Evolutionary conservation across 2,113 vertebrate species (phyloP), one percentile per base, ranked within the genome.

Genomic region (Tyrannus savana): DNA sequence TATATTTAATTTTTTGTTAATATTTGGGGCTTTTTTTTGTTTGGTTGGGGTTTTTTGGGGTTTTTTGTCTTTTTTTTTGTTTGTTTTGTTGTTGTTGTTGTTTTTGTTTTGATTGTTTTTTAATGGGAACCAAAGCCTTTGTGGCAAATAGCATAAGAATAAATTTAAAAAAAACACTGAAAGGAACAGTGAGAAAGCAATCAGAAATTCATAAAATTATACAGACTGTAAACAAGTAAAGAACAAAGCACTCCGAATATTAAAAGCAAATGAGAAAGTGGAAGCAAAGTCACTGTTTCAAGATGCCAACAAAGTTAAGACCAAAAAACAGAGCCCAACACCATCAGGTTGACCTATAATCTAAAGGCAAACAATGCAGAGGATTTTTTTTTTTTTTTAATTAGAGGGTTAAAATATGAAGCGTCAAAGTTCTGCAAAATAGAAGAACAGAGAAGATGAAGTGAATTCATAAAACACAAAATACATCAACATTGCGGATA

Each of bases 231-330:
- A 85, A n/a, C 5, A 74, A 72, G 18, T n/a, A 56, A 68, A 60
- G 58, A 90, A 52, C 9, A 25, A 64, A 66, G 41, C 0, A 0
- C 9, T 50, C 13, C 35, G n/a, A 12, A 44, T 33, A n/a, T 31
- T 79, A 77, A 80, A 88, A 83, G 13, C 24, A 67, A 87, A 22
- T 10, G n/a, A 25, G 49, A 27, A 27, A 27, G 55, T 21, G 15
- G 18, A 89, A 71, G 14, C 18, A 74, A 47, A 87, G 42, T 80
- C 33, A 49, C 27, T 28, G 8, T 53, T 69, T 62, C 42, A 77
- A 66, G 37, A 74, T 7, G 15, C 37, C 53, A 58, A 69, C 6
- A 76, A 16, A 55, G 11, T 47, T 47, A 58, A 73, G n/a, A 76
- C 3, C 25, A 77, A 79, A 52, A 80, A 11, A 2, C 31, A 64